Base-by-base conservation (phyloP, 2,888 invertebrate species). In the Bedellia somnulentella region DNA sequence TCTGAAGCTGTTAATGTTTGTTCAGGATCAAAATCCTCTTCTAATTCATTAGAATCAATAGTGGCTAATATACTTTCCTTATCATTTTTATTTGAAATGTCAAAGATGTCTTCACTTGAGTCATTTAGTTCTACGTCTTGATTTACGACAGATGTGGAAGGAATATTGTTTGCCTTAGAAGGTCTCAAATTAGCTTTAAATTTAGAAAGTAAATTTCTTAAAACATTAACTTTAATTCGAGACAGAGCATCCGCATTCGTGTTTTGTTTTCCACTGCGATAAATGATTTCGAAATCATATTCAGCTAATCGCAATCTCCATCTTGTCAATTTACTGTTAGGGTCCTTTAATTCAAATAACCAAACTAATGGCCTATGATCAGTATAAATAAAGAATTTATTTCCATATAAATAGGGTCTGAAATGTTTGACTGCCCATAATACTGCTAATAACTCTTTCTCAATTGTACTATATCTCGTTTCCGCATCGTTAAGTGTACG, bases 301-400 rank as follows among this genome's bases (percentile, higher is more conserved):
- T 43, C 43, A 3, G 29, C 30, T 6, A 41, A 32, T 30, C 41
- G 43, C 1, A 55, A 24, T 29, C 44, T 27, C 55, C 54, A 60
- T 24, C 57, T 24, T 0, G 43, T 41, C 1, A 53, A 28, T 15
- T 47, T 33, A 0, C 46, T 41, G 18, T 46, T 47, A 0, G 45
- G 49, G 15, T 55, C 46, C 37, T 52, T 49, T 2, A 47, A 16
- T 4, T 27, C 39, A 31, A 49, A 41, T 3, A 57, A 24, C 47
- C 49, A 57, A 11, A 36, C 32, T 4, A 59, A 24, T 11, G 55
- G 51, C 31, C 42, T 44, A 35, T 61, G 59, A 32, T 60, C 60
- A 0, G 52, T 57, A 5, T 48, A 25, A 3, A 62, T 46, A 12
- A 31, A 42, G 28, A 61, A 61, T 34, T 48, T 43, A 10, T 40